phyloP scores from a whole-genome alignment of 2,888 invertebrate genomes.

The Diplazon laetatorius region DNA sequence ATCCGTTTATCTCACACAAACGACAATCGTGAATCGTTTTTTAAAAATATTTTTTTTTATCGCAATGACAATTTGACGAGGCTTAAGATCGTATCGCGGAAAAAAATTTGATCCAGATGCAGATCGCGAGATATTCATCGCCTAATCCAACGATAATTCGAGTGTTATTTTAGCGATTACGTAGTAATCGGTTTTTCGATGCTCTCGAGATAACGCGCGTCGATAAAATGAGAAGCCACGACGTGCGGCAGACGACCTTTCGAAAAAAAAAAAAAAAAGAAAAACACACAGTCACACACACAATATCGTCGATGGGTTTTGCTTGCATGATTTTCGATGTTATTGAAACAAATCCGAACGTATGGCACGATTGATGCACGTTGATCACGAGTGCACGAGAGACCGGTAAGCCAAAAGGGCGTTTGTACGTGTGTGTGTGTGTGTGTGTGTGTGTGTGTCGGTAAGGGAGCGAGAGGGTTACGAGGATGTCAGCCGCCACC shows the following conservation, averaged over 20 bases:
- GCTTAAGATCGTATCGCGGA: too few species aligned
- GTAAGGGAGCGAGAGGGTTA: constrained; percentile 67
- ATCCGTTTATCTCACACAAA: too few species aligned
- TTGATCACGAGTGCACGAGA: constrained; percentile 53
- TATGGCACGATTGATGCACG: constrained; percentile 68
- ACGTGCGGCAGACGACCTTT: constrained; percentile 30
- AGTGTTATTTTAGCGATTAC: constrained; percentile 51
- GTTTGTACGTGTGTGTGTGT: constrained; percentile 35
- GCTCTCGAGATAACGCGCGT: constrained; percentile 25
- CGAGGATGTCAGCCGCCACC: constrained; percentile 68
- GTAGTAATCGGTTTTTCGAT: constrained; percentile 52
- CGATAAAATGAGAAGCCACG: constrained; percentile 57
- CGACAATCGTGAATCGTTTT: too few species aligned
- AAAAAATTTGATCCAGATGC: background rate
- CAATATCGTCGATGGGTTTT: constrained; percentile 44
- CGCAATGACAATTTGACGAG: too few species aligned
- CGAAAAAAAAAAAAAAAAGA: too few species aligned
- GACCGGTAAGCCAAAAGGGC: constrained; percentile 42
- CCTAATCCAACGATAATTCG: background rate
- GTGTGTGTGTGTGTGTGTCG: constrained; percentile 46
- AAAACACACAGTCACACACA: too few species aligned
- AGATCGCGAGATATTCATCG: background rate
- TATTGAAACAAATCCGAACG: constrained; percentile 78
- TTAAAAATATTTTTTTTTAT: too few species aligned
- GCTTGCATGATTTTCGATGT: constrained; percentile 65